phyloP scores from a whole-genome alignment of 2,888 invertebrate genomes.

The Drosophila paranaensis region DNA sequence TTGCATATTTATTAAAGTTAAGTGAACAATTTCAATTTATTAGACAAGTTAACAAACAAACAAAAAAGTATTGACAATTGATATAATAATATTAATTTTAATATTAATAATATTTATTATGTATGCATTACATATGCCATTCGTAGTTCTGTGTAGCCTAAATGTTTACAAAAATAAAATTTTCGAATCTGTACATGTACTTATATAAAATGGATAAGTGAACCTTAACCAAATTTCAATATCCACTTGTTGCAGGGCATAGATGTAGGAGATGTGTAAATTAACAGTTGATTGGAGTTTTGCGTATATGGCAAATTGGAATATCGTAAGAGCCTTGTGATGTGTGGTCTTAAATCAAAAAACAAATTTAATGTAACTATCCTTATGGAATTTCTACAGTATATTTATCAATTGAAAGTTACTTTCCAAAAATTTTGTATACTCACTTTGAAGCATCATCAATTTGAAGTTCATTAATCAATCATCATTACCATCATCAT shows the following conservation, averaged over 20 bases:
- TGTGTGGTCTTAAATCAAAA: too few species aligned
- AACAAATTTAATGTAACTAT: too few species aligned
- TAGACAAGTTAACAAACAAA: slow-evolving; percentile 4
- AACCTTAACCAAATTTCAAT: slow-evolving; percentile 5
- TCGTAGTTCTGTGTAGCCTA: slow-evolving; percentile 59
- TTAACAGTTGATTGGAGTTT: too few species aligned
- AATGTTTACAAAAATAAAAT: slow-evolving; percentile 64
- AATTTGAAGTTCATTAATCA: too few species aligned
- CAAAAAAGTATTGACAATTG: background rate
- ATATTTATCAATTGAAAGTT: too few species aligned
- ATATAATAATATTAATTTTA: slow-evolving; percentile 13
- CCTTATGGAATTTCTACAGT: too few species aligned
- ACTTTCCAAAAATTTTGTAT: too few species aligned
- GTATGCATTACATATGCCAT: slow-evolving; percentile 38
- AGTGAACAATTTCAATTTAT: slow-evolving; percentile 11
- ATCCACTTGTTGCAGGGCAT: background rate
- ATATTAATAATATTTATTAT: slow-evolving; percentile 15
- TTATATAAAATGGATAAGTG: slow-evolving; percentile 26
- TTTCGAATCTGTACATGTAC: slow-evolving; percentile 65
- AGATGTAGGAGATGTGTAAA: too few species aligned
- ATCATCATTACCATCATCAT: too few species aligned
- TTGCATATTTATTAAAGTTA: slow-evolving; percentile 7
- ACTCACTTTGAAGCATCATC: too few species aligned
- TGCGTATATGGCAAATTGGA: too few species aligned
- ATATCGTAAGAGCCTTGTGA: too few species aligned